Evolutionary conservation across 2,113 vertebrate species (phyloP).

Genomic region (Accipiter cooperii): DNA sequence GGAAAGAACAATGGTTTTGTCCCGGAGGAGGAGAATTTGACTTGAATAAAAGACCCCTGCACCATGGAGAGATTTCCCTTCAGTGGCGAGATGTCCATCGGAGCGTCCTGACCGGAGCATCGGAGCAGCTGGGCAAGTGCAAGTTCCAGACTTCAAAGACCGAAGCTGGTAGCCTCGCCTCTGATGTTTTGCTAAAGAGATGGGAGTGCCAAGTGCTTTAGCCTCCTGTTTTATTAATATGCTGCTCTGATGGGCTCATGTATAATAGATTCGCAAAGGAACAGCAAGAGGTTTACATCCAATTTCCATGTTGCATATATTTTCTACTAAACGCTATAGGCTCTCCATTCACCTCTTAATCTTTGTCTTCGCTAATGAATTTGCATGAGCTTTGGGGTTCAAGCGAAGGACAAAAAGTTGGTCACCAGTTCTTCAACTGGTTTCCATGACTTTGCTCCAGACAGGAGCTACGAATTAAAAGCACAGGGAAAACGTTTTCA

Average conservation of each 20-base stretch:
- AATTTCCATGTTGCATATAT: not conserved
- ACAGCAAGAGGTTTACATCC: conserved; percentile 41
- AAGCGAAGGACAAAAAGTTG: not conserved
- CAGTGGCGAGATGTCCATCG: not conserved
- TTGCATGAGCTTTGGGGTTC: not conserved
- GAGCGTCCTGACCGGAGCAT: not conserved
- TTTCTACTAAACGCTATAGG: not conserved
- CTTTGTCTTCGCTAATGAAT: not conserved
- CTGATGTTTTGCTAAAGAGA: conserved; percentile 5
- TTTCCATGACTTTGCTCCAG: not conserved
- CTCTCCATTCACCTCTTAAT: not conserved
- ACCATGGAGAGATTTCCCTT: not conserved
- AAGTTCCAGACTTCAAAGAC: conserved; percentile 10
- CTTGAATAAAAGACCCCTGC: not conserved
- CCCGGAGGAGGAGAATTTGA: not conserved
- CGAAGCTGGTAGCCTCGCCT: not conserved
- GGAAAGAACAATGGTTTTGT: not conserved
- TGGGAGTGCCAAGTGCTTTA: conserved; percentile 48
- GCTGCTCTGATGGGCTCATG: conserved; percentile 45
- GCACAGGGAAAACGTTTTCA: not conserved
- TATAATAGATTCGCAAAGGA: conserved; percentile 71
- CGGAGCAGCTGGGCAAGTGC: not conserved
- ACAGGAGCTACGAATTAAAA: not conserved
- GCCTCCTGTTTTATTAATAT: conserved; percentile 75
- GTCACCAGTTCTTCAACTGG: not conserved